phyloP scores from a whole-genome alignment of 1,140 invertebrate genomes.

The Vanessa atalanta region DNA sequence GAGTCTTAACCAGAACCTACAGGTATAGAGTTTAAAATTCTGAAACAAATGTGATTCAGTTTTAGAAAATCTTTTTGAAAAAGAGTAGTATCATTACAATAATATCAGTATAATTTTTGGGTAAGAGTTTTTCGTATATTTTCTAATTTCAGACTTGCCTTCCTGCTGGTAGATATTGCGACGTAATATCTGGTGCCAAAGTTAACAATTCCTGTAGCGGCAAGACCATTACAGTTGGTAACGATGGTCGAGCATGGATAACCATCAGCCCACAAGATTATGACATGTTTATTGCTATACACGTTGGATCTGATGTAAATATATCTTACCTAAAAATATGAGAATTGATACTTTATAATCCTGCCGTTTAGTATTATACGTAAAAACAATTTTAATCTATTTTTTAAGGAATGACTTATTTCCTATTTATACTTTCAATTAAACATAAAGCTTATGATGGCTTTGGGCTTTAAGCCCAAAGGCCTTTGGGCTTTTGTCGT shows the following conservation, averaged over 20 bases:
- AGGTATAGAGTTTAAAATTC: conserved; percentile 53
- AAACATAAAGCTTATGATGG: no score
- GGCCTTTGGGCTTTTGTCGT: no score
- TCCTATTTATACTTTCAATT: no score
- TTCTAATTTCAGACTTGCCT: conserved; percentile 56
- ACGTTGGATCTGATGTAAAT: conserved; percentile 80
- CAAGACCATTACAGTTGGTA: conserved; percentile 84
- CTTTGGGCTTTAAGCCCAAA: no score
- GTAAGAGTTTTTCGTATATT: neutral
- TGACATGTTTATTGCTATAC: conserved; percentile 90
- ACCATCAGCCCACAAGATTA: conserved; percentile 81
- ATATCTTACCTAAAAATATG: neutral
- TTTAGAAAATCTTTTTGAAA: neutral
- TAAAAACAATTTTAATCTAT: no score
- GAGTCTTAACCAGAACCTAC: conserved; percentile 81
- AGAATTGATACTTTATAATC: no score
- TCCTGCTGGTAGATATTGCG: conserved; percentile 83
- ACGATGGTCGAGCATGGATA: conserved; percentile 84
- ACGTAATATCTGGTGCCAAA: conserved; percentile 89
- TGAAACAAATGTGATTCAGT: neutral
- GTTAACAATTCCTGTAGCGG: conserved; percentile 85
- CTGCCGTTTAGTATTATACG: no score
- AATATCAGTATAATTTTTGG: neutral
- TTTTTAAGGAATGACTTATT: no score
- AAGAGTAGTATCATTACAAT: no score